Evolutionary conservation across 2,113 vertebrate genomes (phyloP).

Genomic region (Macquaria ambigua): DNA sequence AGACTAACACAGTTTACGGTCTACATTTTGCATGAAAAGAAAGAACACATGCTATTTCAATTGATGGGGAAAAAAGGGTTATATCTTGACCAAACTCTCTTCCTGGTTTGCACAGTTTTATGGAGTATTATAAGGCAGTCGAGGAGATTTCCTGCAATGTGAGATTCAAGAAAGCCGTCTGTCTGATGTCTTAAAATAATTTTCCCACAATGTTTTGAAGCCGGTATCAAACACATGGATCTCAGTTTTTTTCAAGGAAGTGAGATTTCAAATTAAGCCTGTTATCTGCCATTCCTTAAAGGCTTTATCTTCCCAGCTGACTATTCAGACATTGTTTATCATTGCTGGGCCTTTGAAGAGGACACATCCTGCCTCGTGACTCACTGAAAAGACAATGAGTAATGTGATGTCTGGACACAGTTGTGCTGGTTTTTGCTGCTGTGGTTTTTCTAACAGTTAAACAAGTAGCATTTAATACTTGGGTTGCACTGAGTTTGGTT

Average conservation of each 20-base stretch:
- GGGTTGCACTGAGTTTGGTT: conserved; percentile 23
- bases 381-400: conserved; percentile 53
- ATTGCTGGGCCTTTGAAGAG: conserved; percentile 68
- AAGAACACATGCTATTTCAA: conserved; percentile 7
- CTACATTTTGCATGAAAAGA: not conserved
- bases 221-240: conserved; percentile 60
- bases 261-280: conserved; percentile 50
- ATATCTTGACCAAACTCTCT: not conserved
- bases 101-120: conserved; percentile 39
- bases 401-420: conserved; percentile 40
- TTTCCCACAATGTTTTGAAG: conserved; percentile 56
- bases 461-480: conserved; percentile 21
- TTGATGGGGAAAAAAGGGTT: not conserved
- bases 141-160: conserved; percentile 28
- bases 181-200: conserved; percentile 53
- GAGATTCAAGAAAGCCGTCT: conserved; percentile 40
- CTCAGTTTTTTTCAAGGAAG: conserved; percentile 24
- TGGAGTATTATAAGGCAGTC: conserved; percentile 15
- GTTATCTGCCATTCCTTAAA: conserved; percentile 46
- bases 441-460: conserved; percentile 39
- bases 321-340: conserved; percentile 72
- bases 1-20: not conserved
- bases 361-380: conserved; percentile 65
- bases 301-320: conserved; percentile 43
- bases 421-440: conserved; percentile 18